Percentiles rank a stretch among this genome's conserved stretches.
phyloP scores from a whole-genome alignment of 2,888 invertebrate genomes.

The Ceramica pisi region DNA sequence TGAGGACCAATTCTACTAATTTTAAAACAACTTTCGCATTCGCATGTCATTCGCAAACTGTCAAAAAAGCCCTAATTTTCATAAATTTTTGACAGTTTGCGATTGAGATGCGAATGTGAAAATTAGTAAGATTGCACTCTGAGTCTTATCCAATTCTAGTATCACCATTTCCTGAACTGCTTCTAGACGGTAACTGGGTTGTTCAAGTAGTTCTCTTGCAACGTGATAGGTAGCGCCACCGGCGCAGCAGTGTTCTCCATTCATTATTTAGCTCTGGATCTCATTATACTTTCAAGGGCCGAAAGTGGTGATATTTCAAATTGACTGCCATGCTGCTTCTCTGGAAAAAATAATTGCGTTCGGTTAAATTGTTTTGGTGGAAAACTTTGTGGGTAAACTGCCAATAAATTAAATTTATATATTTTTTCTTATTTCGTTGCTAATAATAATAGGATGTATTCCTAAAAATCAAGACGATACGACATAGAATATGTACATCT shows the following conservation, averaged over 20 bases:
- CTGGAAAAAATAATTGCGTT: neutral
- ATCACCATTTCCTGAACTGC: neutral
- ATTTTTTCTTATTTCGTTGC: neutral
- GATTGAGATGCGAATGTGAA: too few species aligned
- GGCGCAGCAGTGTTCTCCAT: slow-evolving; percentile 7
- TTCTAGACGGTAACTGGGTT: slow-evolving; percentile 9
- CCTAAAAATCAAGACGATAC: neutral
- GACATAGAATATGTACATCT: too few species aligned
- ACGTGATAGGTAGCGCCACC: slow-evolving; percentile 20
- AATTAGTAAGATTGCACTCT: too few species aligned
- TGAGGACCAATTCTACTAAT: too few species aligned
- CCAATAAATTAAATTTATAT: neutral
- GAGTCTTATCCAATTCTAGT: neutral
- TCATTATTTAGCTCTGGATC: slow-evolving; percentile 36
- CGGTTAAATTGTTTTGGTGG: neutral
- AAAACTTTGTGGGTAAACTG: neutral
- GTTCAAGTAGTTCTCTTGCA: slow-evolving; percentile 29
- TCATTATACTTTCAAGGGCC: slow-evolving; percentile 27
- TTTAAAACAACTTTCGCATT: too few species aligned
- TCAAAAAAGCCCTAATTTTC: too few species aligned
- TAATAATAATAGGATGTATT: too few species aligned
- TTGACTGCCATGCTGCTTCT: neutral
- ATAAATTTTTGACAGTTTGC: too few species aligned
- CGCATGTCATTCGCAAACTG: too few species aligned
- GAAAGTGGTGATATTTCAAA: slow-evolving; percentile 37